phyloP scores from a whole-genome alignment of 2,797 vertebrate genomes.

The Etheostoma nigrum region DNA sequence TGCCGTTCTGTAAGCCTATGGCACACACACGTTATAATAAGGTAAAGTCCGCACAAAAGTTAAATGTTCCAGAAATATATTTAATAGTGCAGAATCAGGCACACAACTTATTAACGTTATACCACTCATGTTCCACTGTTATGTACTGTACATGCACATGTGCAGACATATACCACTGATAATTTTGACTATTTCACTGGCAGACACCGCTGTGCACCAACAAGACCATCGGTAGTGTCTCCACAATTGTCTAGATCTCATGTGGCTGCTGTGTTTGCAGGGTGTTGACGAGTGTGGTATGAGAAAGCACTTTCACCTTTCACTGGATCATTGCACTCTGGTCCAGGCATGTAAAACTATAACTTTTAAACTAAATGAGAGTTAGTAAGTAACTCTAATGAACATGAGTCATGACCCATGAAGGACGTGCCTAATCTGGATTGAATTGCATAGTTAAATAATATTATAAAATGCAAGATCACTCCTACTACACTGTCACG shows the following conservation, averaged over 20 bases:
- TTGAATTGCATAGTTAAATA: background rate
- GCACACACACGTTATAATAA: background rate
- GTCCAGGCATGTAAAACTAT: constrained; percentile 11
- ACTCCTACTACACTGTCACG: background rate
- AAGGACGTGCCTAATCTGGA: background rate
- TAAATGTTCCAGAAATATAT: too few relatives aligned
- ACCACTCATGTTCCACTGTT: background rate
- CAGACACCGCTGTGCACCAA: background rate
- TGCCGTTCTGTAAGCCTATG: background rate
- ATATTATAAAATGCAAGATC: too few relatives aligned
- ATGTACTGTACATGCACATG: background rate
- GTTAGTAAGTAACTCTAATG: background rate
- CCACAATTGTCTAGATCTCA: background rate
- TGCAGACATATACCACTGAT: background rate
- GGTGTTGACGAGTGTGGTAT: background rate
- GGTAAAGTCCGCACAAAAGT: too few relatives aligned
- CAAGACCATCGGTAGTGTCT: background rate
- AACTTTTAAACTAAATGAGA: constrained; percentile 10
- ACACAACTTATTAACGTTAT: background rate
- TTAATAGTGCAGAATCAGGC: too few relatives aligned
- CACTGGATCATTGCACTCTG: constrained; percentile 25
- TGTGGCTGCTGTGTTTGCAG: background rate
- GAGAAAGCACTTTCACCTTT: constrained; percentile 35
- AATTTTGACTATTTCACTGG: background rate
- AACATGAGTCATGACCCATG: background rate